These are phyloP conservation scores for Rhamphomyia laevipes DNA, from an alignment of 2,888 invertebrate genomes.

Conservation along the genomic window DNA sequence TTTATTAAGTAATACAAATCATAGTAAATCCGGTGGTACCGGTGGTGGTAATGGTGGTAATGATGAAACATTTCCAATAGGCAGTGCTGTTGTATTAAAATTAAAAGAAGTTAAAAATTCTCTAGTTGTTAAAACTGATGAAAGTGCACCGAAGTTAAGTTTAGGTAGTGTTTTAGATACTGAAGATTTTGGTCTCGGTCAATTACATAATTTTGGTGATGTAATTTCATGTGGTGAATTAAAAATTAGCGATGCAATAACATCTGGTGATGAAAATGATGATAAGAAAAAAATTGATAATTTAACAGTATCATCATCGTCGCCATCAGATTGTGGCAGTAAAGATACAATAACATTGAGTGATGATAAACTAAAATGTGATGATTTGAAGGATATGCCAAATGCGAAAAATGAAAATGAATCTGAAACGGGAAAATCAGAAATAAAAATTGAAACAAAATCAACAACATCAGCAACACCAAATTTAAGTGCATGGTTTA, in stretches of 20 bases:
- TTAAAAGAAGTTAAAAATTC: slow-evolving; percentile 46
- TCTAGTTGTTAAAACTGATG: slow-evolving; percentile 47
- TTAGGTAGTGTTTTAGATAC: slow-evolving; percentile 71
- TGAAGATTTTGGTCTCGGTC: slow-evolving; percentile 53
- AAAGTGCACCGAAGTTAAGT: slow-evolving; percentile 68
- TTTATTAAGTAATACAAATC: slow-evolving; percentile 54
- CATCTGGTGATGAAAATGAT: slow-evolving; percentile 23
- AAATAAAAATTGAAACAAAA: slow-evolving; percentile 41
- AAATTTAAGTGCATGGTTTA: slow-evolving; percentile 84
- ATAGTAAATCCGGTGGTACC: slow-evolving; percentile 24
- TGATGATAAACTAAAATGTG: slow-evolving; percentile 3
- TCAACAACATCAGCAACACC: slow-evolving; percentile 66
- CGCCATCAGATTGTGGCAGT: background rate
- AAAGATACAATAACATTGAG: slow-evolving; percentile 20
- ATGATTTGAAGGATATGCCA: slow-evolving; percentile 19
- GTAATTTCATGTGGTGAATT: slow-evolving; percentile 27
- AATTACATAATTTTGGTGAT: slow-evolving; percentile 52
- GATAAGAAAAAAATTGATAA: slow-evolving; percentile 11
- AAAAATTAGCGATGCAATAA: slow-evolving; percentile 19
- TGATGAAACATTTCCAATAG: slow-evolving; percentile 47
- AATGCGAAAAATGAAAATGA: slow-evolving; percentile 18
- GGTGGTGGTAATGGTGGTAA: background rate
- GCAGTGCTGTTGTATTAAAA: slow-evolving; percentile 40
- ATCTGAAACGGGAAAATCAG: slow-evolving; percentile 12
- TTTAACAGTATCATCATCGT: slow-evolving; percentile 4